Percentiles rank a stretch among this genome's conserved stretches.
Evolutionary conservation across 2,888 invertebrate genomes (phyloP).

Genomic region (Venusia cambrica): DNA sequence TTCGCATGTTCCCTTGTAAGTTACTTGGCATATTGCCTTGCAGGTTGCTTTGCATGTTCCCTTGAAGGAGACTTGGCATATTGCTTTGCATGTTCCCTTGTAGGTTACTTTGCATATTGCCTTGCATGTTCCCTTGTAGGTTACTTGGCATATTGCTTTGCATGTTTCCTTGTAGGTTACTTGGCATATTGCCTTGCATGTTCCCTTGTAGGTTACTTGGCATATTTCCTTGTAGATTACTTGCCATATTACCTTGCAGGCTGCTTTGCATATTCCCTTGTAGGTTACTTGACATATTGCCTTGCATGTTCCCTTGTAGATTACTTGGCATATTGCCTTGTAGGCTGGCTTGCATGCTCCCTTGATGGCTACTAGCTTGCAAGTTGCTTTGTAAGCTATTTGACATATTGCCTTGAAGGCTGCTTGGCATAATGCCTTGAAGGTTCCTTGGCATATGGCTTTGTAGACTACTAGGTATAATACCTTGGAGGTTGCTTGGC

Average conservation of each 20-base stretch:
- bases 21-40: constrained; percentile 6
- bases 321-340: constrained; percentile 19
- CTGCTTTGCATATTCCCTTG: constrained; percentile 15
- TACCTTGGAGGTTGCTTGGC: constrained; percentile 27
- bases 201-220: constrained; percentile 9
- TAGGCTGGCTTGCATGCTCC: constrained; percentile 31
- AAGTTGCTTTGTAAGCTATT: neutral
- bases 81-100: constrained; percentile 4
- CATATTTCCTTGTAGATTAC: constrained; percentile 1
- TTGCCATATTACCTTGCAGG: constrained; percentile 12
- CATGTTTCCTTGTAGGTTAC: no score
- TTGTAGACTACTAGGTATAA: constrained; percentile 10
- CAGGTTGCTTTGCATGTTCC: constrained; percentile 18
- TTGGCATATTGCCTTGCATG: constrained; percentile 31
- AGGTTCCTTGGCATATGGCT: constrained; percentile 8
- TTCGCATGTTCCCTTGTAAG: constrained; percentile 1
- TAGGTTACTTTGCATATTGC: constrained; percentile 16
- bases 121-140: constrained; percentile 18
- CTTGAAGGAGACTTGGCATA: no score
- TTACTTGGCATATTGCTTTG: constrained; percentile 6
- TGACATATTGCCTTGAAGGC: constrained; percentile 12
- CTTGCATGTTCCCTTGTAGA: no score
- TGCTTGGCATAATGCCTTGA: constrained; percentile 16
- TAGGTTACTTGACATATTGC: constrained; percentile 6
- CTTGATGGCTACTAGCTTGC: neutral